A percentile compares a stretch with the other conserved stretches of the same genome.
These are phyloP conservation scores for Tyto alba DNA, from an alignment of 2,113 vertebrate species.

Conservation along the genomic window DNA sequence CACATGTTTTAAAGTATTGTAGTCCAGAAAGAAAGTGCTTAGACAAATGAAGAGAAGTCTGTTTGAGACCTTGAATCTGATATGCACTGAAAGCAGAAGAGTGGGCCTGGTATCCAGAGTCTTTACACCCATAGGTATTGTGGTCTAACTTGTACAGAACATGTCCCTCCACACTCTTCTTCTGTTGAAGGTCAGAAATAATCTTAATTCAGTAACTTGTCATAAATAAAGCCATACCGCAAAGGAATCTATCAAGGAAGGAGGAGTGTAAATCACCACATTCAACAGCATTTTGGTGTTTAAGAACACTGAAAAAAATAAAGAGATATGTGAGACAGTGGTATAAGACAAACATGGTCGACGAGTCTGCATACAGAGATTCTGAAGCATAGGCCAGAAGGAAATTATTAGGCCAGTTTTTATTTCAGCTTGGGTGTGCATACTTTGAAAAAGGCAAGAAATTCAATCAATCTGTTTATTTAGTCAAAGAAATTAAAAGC, in stretches of 20 bases:
- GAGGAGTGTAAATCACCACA: background rate
- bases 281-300: background rate
- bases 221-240: background rate
- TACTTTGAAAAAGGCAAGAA: background rate
- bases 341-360: background rate
- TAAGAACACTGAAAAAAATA: background rate
- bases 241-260: background rate
- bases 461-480: background rate
- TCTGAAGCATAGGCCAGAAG: background rate
- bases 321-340: background rate
- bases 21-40: background rate
- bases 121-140: background rate
- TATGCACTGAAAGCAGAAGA: background rate
- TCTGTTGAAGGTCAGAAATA: background rate
- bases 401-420: background rate
- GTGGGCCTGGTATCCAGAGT: background rate
- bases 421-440: background rate
- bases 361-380: background rate
- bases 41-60: background rate
- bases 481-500: background rate
- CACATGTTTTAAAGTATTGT: background rate
- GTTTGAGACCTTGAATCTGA: background rate
- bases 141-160: background rate
- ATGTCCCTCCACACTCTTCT: background rate
- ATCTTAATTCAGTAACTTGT: background rate